Evolutionary conservation across 1,140 invertebrate genomes (phyloP), one percentile per base, ranked within the genome.

Genomic region (Condylostylus longicornis): DNA sequence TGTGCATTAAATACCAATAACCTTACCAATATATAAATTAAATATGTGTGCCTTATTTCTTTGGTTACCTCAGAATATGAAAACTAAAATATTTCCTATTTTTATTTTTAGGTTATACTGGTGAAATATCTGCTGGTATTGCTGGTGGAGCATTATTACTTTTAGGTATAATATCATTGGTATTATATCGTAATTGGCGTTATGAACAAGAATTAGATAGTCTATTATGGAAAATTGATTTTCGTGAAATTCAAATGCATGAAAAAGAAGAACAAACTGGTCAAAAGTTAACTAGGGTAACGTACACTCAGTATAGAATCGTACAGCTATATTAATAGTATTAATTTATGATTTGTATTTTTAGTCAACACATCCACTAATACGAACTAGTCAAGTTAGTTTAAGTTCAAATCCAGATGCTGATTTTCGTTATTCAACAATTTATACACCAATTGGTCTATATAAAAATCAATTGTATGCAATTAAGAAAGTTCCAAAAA

Each of bases 171-270:
- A 71, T 82, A 4, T 67, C 71, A 0, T 53, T 85, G 15, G 67
- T 82, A 0, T 54, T 82, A 1, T 87, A 86, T 59, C 72, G 90
- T 35, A 94, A 93, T 54, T 94, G 87, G 84, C 74, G 76, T 15
- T 94, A 95, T 56, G 91, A 96, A 51, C 87, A 93, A 51, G 90
- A 95, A 52, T 64, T 97, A 38, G 90, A 95, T 48, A 88, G 82
- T 29, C 63, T 95, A 14, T 67, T 96, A 1, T 97, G 91, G 91
- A 93, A 94, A 62, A 81, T 97, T 17, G 91, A 96, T 62, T 90
- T 79, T 60, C 78, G 79, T 42, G 90, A 97, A 43, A 81, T 87
- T 33, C 73, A 82, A 53, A 67, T 76, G 37, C 72, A 70, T 40
- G 71, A 75, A 25, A 60, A 49, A 37, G 70, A 75, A 15, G 47